Conservation (phyloP, 2,888 invertebrate genomes). For the Dioctria linearis region DNA sequence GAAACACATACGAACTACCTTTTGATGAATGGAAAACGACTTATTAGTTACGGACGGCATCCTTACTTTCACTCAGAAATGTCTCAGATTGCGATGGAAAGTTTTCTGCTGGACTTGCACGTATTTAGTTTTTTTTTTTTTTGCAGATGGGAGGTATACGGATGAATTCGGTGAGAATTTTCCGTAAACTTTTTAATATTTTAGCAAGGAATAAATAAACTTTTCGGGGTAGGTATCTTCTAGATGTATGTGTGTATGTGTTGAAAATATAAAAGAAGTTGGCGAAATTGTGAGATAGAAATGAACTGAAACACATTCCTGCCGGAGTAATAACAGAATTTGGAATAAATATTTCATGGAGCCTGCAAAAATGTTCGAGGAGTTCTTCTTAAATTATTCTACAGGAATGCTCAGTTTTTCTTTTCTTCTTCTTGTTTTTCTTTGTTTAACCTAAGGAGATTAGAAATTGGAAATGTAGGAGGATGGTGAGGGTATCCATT, state of each 20-base stretch:
- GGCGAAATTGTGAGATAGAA: neutral
- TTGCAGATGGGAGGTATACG: neutral
- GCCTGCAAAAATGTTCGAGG: neutral
- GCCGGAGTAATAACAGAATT: neutral
- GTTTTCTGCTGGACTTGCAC: neutral
- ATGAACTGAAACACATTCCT: neutral
- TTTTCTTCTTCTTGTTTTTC: neutral
- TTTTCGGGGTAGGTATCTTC: neutral
- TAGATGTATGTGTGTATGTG: neutral
- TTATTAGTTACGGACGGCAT: neutral
- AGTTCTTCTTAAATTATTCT: neutral
- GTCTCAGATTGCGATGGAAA: neutral
- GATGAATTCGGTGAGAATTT: neutral
- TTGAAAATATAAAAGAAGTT: neutral
- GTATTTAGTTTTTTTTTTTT: no score
- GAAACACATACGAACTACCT: neutral
- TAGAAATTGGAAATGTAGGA: no score
- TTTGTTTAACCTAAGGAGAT: no score
- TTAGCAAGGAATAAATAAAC: neutral
- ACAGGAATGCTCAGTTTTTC: neutral
- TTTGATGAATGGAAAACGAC: neutral
- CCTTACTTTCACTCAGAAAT: neutral
- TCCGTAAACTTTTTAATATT: neutral
- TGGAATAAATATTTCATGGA: neutral
- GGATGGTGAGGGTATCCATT: no score